Evolutionary conservation across 2,888 invertebrate species (phyloP).

Genomic region (Andricus curvator): DNA sequence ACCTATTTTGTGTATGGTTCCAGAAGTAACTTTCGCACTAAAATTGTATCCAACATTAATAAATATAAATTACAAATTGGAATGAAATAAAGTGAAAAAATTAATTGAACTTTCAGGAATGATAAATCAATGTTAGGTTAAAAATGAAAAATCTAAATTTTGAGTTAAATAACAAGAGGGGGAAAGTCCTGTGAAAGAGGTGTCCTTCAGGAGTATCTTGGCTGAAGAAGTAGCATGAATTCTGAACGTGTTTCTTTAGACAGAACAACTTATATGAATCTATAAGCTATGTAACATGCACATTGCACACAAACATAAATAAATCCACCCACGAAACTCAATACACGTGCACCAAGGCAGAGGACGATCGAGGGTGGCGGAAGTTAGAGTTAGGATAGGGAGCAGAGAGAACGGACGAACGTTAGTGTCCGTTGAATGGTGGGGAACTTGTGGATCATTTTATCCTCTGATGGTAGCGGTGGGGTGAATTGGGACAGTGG

Average conservation of each 20-base stretch:
- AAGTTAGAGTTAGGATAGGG: constrained; percentile 33
- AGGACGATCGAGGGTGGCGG: constrained; percentile 35
- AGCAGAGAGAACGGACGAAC: constrained; percentile 9
- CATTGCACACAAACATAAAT: neutral
- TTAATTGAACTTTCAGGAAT: no score
- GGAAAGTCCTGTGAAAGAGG: no score
- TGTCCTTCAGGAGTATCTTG: neutral
- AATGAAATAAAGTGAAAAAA: no score
- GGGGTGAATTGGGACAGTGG: constrained; percentile 37
- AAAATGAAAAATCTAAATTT: neutral
- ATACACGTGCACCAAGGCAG: neutral
- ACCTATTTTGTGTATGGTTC: no score
- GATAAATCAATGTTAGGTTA: neutral
- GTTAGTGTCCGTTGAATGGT: neutral
- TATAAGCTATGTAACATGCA: neutral
- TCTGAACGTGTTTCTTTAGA: neutral
- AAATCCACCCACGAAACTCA: neutral
- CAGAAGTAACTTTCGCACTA: no score
- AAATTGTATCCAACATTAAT: no score
- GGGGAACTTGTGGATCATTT: constrained; percentile 35
- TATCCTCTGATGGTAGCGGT: neutral
- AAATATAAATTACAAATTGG: no score
- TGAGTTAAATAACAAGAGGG: neutral
- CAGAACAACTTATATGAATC: neutral
- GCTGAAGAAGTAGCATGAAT: neutral